Base-by-base conservation (phyloP, 2,888 invertebrate species). In the Rotaria sp. region DNA sequence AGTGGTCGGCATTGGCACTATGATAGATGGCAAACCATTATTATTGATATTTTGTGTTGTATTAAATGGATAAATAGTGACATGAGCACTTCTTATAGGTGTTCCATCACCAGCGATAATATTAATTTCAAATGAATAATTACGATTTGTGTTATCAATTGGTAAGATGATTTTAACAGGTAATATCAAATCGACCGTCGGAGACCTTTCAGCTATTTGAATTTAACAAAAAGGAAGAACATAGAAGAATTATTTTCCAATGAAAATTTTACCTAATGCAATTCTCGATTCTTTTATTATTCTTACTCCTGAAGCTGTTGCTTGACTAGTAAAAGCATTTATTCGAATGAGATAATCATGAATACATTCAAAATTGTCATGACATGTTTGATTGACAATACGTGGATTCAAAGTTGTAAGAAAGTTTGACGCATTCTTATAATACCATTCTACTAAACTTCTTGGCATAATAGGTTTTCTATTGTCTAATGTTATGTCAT, bases 61-160 rank as follows among this genome's bases (percentile, higher is more conserved):
- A 45, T 21, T 21, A 4, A 21, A 18, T n/a, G 26, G 7, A n/a
- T 26, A n/a, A 80, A 45, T 80, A 41, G n/a, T n/a, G 41, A 45
- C n/a, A 0, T 5, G 13, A 2, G 10, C 13, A 15, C n/a, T 80
- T 13, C 7, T 45, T 3, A 11, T 8, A 10, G 1, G 2, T 5
- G 24, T 8, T 41, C 26, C 80, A 13, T 10, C 45, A 24, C 18
- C 21, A 35, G 30, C 18, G 0, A 26, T 45, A 13, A 45, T 80
- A 45, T 41, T n/a, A 13, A 80, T n/a, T 45, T 1, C 4, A n/a
- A 80, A 80, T 41, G 11, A 0, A 45, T 80, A 80, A 1, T 2
- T n/a, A 24, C 45, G 80, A 45, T 80, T 15, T 13, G 11, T 13
- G 1, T 5, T 7, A 45, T 80, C 13, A 8, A 26, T 11, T 13